phyloP scores from a whole-genome alignment of 2,113 vertebrate species.

The Peromyscus polionotus region DNA sequence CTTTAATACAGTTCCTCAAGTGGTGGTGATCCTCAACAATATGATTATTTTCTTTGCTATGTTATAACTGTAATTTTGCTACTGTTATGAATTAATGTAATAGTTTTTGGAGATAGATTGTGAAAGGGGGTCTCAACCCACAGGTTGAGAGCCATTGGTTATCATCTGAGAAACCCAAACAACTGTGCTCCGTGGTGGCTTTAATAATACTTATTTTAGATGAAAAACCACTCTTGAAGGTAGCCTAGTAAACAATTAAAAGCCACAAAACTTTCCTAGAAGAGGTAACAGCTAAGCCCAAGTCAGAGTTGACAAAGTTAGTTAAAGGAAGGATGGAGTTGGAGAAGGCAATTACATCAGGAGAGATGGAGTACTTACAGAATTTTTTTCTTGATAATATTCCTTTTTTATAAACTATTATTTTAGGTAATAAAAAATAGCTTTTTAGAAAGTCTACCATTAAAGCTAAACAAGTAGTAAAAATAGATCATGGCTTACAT shows the following conservation, averaged over 20 bases:
- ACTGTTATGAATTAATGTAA: background rate
- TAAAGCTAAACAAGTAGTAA: background rate
- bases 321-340: background rate
- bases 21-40: background rate
- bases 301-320: background rate
- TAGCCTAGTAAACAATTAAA: background rate
- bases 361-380: background rate
- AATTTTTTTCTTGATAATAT: background rate
- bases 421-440: background rate
- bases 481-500: background rate
- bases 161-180: background rate
- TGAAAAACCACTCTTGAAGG: constrained; percentile 16
- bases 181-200: background rate
- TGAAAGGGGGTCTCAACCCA: background rate
- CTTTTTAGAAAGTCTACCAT: background rate
- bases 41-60: background rate
- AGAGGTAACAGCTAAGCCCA: background rate
- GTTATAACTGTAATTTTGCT: background rate
- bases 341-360: background rate
- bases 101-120: background rate
- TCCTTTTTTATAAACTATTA: background rate
- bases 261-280: background rate
- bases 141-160: background rate
- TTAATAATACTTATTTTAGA: background rate
- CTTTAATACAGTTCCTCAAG: background rate